Evolutionary conservation across 2,888 invertebrate genomes (phyloP).

Genomic region (Blastobasis lacticolella): DNA sequence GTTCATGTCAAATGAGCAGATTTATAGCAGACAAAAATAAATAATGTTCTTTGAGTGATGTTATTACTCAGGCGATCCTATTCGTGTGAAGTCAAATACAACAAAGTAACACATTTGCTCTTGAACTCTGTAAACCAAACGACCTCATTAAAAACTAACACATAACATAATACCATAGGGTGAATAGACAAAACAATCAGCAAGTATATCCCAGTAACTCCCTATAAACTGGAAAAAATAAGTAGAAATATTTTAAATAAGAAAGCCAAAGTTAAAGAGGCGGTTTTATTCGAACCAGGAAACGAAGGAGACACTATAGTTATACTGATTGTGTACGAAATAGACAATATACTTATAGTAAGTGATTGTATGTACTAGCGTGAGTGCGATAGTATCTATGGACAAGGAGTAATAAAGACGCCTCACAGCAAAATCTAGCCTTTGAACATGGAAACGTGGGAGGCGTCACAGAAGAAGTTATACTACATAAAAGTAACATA

Average conservation of each 20-base stretch:
- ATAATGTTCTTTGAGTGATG: too few species aligned
- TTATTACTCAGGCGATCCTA: too few species aligned
- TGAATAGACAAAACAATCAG: constrained; percentile 8
- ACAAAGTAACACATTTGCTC: too few species aligned
- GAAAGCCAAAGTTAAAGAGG: constrained; percentile 22
- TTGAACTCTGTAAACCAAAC: too few species aligned
- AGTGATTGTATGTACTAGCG: constrained; percentile 37
- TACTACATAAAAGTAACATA: too few species aligned
- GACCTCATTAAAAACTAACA: too few species aligned
- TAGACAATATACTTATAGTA: constrained; percentile 43
- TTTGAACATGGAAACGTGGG: background rate
- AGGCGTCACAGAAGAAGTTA: background rate
- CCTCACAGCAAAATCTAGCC: constrained; percentile 46
- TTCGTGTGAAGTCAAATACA: too few species aligned
- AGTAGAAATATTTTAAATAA: constrained; percentile 16
- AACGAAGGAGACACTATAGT: constrained; percentile 40
- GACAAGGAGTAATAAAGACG: constrained; percentile 58
- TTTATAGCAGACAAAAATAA: too few species aligned
- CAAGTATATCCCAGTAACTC: constrained; percentile 7
- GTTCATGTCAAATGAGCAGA: too few species aligned
- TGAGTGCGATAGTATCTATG: constrained; percentile 44
- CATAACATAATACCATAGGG: too few species aligned
- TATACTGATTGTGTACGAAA: constrained; percentile 33
- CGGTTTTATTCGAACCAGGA: constrained; percentile 42
- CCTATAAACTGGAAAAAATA: constrained; percentile 4